phyloP scores from a whole-genome alignment of 2,113 vertebrate genomes.

The Trematocara unimaculatum region DNA sequence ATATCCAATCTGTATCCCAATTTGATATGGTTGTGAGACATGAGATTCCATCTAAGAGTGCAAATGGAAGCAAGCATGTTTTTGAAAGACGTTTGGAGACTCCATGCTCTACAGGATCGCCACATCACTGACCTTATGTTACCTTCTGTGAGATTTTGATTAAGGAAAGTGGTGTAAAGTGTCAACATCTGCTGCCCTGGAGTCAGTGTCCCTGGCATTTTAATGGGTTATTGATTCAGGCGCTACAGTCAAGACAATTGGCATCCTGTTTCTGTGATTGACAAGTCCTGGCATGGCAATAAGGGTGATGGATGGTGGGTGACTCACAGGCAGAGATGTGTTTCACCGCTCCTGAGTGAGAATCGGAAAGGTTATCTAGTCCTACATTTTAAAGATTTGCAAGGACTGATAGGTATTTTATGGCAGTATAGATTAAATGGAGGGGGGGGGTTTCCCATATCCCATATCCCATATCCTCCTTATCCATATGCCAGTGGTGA shows the following conservation, averaged over 20 bases:
- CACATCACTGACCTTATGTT: neutral
- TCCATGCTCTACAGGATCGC: neutral
- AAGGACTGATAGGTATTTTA: neutral
- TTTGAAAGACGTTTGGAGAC: neutral
- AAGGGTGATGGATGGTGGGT: constrained; percentile 12
- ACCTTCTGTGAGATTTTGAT: neutral
- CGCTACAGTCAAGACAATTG: constrained; percentile 9
- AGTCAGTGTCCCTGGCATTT: constrained; percentile 1
- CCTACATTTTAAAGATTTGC: neutral
- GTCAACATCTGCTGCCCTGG: constrained; percentile 32
- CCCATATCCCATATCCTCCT: neutral
- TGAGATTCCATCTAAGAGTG: neutral
- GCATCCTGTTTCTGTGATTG: constrained; percentile 51
- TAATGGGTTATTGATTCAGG: constrained; percentile 58
- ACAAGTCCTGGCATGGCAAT: neutral
- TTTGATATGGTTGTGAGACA: neutral
- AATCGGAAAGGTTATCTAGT: neutral
- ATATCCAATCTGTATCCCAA: accelerated
- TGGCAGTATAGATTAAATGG: neutral
- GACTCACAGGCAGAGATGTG: neutral
- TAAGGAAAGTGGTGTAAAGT: constrained; percentile 1
- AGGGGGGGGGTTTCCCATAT: too few species aligned
- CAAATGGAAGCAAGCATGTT: neutral
- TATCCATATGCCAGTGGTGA: neutral
- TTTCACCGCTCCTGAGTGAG: neutral